Percentiles rank a stretch among this genome's conserved stretches.
Evolutionary conservation across 2,888 invertebrate genomes (phyloP).

Genomic region (Luffia ferchaultella): DNA sequence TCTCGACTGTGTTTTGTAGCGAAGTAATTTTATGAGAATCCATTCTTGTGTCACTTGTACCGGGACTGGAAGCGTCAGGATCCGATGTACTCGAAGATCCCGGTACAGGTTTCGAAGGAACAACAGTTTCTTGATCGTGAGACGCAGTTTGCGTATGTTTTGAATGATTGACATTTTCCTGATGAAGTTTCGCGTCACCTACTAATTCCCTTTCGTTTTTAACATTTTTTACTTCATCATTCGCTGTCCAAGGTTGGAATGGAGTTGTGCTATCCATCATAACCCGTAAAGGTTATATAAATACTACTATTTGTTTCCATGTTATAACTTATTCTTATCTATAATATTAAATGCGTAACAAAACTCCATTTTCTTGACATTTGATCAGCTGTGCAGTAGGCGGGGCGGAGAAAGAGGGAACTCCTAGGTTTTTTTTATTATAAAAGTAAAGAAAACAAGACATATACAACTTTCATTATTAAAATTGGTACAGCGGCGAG

Average conservation of each 20-base stretch:
- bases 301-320: conserved; percentile 43
- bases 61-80: conserved; percentile 32
- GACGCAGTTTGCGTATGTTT: conserved; percentile 67
- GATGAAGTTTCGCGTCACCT: conserved; percentile 66
- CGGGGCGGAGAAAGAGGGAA: conserved; percentile 32
- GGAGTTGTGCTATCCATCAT: conserved; percentile 60
- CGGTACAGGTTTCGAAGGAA: conserved; percentile 40
- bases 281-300: conserved; percentile 39
- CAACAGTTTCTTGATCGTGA: conserved; percentile 61
- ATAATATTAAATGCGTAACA: conserved; percentile 57
- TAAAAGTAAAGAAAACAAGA: no score
- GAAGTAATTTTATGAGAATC: conserved; percentile 55
- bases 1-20: conserved; percentile 71
- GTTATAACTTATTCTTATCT: conserved; percentile 42
- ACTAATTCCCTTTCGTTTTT: conserved; percentile 56
- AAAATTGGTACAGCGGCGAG: no score
- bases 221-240: conserved; percentile 55
- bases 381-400: conserved; percentile 64
- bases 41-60: conserved; percentile 39
- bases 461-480: no score
- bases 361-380: conserved; percentile 67
- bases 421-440: no score
- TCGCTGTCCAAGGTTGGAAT: conserved; percentile 61
- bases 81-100: conserved; percentile 42
- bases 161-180: conserved; percentile 67